Evolutionary conservation across 2,113 vertebrate species (phyloP), one percentile per base, ranked within the genome.

Genomic region (Struthio camelus): DNA sequence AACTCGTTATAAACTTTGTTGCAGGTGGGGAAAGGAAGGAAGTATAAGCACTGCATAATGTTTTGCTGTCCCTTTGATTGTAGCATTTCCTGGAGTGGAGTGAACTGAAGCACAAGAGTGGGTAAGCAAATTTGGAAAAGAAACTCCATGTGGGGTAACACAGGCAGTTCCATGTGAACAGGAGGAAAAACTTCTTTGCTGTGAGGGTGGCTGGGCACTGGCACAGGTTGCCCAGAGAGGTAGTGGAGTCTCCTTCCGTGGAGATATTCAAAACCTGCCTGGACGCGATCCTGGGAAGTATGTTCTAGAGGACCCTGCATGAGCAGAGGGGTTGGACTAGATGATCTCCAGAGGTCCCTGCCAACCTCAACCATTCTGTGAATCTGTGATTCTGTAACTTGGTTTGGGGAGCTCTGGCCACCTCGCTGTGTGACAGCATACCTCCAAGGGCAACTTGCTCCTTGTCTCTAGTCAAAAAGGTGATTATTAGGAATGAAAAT

Each of bases 381-480:
- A n/a, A n/a, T n/a, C n/a, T n/a, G n/a, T n/a, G n/a, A n/a, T n/a
- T n/a, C n/a, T n/a, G n/a, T n/a, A n/a, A 72, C n/a, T 59, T 48
- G 22, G 0, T 30, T 25, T 8, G 25, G 66, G 56, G 48, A 51
- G 7, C 32, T n/a, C 24, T 42, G n/a, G 7, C 64, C 20, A 14
- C 8, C 61, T 76, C 53, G 22, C n/a, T 2, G 2, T 38, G 58
- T 40, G 25, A 17, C 1, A 25, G 16, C 40, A 8, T 5, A 40
- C 38, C 46, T 66, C 9, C 22, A 24, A 34, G 34, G 22, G 46
- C 16, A 48, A 3, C 6, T 69, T 16, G 16, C 11, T 80, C 4
- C 0, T 23, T 78, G 19, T 12, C 8, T 42, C 24, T 42, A 5
- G 8, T 27, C 56, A 3, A 3, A 7, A 34, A 71, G 14, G 3